Base-by-base conservation (phyloP, 1,140 invertebrate genomes). In the Papilio polyxenes region DNA sequence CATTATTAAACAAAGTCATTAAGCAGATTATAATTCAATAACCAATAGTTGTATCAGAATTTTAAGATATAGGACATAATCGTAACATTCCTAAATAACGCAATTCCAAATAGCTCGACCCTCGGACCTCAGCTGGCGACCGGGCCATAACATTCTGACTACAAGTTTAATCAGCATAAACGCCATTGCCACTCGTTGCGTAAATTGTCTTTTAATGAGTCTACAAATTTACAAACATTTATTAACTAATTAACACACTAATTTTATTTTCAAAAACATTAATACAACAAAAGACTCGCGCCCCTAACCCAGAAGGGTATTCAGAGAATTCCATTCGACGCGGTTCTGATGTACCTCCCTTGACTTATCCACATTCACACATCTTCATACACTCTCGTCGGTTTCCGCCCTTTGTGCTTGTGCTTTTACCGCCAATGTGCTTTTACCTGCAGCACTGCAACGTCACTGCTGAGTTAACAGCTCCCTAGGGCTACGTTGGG, bases 11-110 rank as follows among this genome's bases (percentile, higher is more conserved):
- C 51, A 17, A 53, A 53, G 51, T 53, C 51, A 53, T 53, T 53
- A 53, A 53, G 15, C 15, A 7, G n/a, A 20, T 59, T 59, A 59
- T n/a, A n/a, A 59, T 59, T 59, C n/a, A 59, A 59, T 59, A 59
- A 9, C 10, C 0, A 31, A 31, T 51, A 11, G 9, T 20, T 59
- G 56, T 59, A 8, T 59, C 17, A 59, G 15, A 59, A 3, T 59
- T 59, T 59, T 59, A 59, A n/a, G 17, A 59, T 59, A 59, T 9
- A 3, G 5, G 17, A 6, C 17, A 59, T 37, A 15, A 72, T 72
- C 17, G 23, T 37, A 72, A 69, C 65, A 69, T 69, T 69, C 23
- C 31, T 69, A 69, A 72, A 40, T 72, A 72, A 72, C 62, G 62
- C 11, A 13, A 31, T 65, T 3, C 62, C 20, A 65, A 65, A 65